Base-by-base conservation (phyloP, 2,113 vertebrate genomes). In the Lipotes vexillifer region DNA sequence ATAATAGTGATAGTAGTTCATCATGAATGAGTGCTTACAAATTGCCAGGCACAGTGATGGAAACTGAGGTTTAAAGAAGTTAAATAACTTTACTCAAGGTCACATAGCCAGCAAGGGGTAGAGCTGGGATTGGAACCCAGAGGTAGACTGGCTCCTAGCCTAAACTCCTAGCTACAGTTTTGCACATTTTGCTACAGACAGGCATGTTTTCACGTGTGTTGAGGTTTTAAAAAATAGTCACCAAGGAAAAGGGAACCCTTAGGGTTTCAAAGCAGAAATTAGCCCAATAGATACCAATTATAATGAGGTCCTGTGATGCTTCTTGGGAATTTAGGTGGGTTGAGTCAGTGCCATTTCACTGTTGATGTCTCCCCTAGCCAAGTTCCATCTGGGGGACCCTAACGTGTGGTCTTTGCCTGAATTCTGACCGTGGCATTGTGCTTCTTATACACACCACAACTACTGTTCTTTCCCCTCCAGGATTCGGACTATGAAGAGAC, bases 401-500 rank as follows among this genome's bases (percentile, higher is more conserved):
- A 38, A 61, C 0, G 4, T 8, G 20, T 21, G 1, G 17, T 4
- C 44, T 86, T 27, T 33, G 7, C 78, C n/a, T 41, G 52, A 36
- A 21, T 61, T 61, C 0, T 18, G 2, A 0, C 25, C 7, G 8
- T 41, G 18, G 20, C 1, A 21, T 61, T 31, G 0, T 61, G 21
- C 21, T 75, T 63, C 57, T n/a, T 2, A 7, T 12, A 38, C 5
- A 57, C 13, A 92, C 5, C 2, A 14, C 21, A 25, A 18, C 27
- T 86, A 7, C 93, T 74, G 5, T 11, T 88, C 1, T 89, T 93
- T 92, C 71, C 71, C 0, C 0, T 90, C 21, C 69, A 99, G 99
- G 99, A 99, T 94, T 98, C 97, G 0, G 98, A 99, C 84, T 98
- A 98, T 25, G 98, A 99, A 52, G 98, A 98, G 5, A 96, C 80